A percentile compares a stretch with the other conserved stretches of the same genome.
These are phyloP conservation scores for Martes martes DNA, from an alignment of 2,113 vertebrate genomes.

Conservation along the genomic window DNA sequence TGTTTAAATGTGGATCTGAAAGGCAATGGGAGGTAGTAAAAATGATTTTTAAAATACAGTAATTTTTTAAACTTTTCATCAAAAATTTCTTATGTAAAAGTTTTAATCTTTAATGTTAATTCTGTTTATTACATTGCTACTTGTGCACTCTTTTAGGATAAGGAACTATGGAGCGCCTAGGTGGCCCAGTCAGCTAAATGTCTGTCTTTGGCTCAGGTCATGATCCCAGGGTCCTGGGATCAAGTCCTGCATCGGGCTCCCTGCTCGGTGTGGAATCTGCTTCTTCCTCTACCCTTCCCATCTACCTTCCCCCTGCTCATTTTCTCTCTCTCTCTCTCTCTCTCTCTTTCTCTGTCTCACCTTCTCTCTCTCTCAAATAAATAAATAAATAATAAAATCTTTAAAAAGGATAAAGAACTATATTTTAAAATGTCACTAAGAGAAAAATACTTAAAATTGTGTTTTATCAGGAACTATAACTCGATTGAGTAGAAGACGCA, in stretches of 20 bases:
- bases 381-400: too few relatives aligned
- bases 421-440: background rate
- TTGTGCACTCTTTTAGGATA: background rate
- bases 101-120: background rate
- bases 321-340: background rate
- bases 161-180: background rate
- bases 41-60: background rate
- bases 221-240: too few relatives aligned
- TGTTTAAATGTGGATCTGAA: background rate
- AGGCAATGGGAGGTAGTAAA: background rate
- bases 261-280: background rate
- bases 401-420: background rate
- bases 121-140: background rate
- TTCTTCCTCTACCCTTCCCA: background rate
- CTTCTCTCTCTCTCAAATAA: background rate
- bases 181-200: background rate
- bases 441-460: background rate
- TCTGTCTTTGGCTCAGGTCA: background rate
- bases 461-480: background rate
- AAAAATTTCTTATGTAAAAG: background rate
- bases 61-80: background rate
- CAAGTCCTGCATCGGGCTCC: background rate
- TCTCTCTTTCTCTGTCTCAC: background rate
- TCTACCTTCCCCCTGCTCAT: background rate
- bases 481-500: background rate